Base-by-base conservation (phyloP, 2,888 invertebrate species). In the Stegophylla sp. region DNA sequence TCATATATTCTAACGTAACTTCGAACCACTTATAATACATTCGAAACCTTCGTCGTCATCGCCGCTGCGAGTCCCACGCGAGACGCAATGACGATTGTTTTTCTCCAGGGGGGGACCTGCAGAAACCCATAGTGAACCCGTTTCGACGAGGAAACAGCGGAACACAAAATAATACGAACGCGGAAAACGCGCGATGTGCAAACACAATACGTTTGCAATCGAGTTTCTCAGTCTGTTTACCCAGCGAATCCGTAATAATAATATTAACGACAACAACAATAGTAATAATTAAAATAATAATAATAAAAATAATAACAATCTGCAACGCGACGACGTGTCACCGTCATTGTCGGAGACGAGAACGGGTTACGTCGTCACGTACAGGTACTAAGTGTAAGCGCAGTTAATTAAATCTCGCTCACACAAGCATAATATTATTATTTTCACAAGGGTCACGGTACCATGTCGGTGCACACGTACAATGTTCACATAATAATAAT, bases 191-290 rank as follows among this genome's bases (percentile, higher is more conserved):
- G 34, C 7, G 34, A 34, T 34, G 7, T 34, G 34, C 7, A 34
- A 34, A 7, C 7, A 34, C 34, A 5, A 34, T 34, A 7, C 7
- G 34, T 34, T 34, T 34, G 34, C 34, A 7, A 34, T 7, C 7
- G 34, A 3, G 34, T 34, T 34, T 26, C 20, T 23, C n/a, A 61
- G 61, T 28, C 17, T 61, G 28, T 28, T 61, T 61, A 28, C 61
- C 23, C 26, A 61, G 61, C 15, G 61, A 61, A 61, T 61, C 59
- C 26, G 26, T 1, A 56, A 61, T 61, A 61, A 17, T 28, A 61
- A 59, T 0, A 45, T 9, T 9, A 45, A 2, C 45, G 12, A 53
- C 53, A 53, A 53, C 9, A 15, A 9, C 15, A 3, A 53, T 53
- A n/a, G n/a, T 20, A 20, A 53, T 53, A n/a, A 53, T 45, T 45